Evolutionary conservation across 2,888 invertebrate species (phyloP).

Genomic region (Diachrysia chrysitis): DNA sequence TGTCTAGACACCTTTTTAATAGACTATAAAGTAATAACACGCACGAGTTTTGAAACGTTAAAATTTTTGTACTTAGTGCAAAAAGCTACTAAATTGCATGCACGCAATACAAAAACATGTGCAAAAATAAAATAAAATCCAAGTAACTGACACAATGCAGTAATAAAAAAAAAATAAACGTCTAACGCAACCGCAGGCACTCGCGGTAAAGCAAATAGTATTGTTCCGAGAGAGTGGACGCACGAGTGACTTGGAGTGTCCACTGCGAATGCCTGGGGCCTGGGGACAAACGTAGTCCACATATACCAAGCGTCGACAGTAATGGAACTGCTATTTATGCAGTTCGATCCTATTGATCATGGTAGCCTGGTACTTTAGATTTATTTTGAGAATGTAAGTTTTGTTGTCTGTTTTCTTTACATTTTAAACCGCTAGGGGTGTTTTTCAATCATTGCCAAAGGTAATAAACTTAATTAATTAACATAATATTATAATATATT

Average conservation of each 20-base stretch:
- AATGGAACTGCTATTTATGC: constrained; percentile 19
- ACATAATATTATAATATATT: no score
- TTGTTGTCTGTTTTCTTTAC: no score
- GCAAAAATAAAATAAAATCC: background rate
- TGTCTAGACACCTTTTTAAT: no score
- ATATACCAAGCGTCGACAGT: constrained; percentile 20
- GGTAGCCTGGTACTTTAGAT: background rate
- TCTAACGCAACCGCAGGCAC: constrained; percentile 14
- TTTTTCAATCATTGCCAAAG: no score
- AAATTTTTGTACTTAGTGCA: no score
- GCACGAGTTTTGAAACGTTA: no score
- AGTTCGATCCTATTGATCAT: constrained; percentile 5
- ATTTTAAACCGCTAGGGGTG: no score
- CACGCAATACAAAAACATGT: background rate
- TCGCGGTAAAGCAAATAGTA: constrained; percentile 41
- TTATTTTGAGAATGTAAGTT: no score
- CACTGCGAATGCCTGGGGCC: constrained; percentile 26
- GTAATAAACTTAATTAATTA: no score
- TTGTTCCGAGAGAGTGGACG: constrained; percentile 35
- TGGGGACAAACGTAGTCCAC: constrained; percentile 33
- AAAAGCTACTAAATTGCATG: background rate
- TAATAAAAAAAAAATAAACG: background rate
- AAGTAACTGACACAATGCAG: background rate
- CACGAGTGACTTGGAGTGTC: constrained; percentile 18
- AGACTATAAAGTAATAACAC: no score